These are phyloP conservation scores for Vireo griseus DNA, from an alignment of 2,797 vertebrate species.

Conservation along the genomic window DNA sequence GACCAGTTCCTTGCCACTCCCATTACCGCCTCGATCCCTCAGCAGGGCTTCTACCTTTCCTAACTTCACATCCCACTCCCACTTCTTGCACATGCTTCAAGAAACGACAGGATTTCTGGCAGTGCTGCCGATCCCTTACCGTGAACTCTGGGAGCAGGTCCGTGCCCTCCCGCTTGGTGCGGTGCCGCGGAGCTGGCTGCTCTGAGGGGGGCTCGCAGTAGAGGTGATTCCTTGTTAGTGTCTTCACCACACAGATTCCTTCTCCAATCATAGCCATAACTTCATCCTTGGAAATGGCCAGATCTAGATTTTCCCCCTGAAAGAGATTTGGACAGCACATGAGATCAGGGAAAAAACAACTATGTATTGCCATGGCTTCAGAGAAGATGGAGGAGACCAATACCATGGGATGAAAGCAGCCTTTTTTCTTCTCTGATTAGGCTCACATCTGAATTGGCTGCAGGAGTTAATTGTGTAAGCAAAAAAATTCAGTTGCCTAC, in stretches of 20 bases:
- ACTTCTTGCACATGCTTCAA: neutral
- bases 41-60: neutral
- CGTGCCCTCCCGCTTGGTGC: conserved; percentile 81
- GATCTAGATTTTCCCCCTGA: conserved; percentile 93
- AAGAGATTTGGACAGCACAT: neutral
- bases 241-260: conserved; percentile 90
- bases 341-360: neutral
- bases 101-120: neutral
- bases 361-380: neutral
- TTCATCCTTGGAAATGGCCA: conserved; percentile 94
- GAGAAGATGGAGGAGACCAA: neutral
- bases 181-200: conserved; percentile 80
- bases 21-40: rapidly evolving
- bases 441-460: neutral
- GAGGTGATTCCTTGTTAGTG: conserved; percentile 90
- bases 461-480: neutral
- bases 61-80: neutral
- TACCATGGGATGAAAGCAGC: neutral
- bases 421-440: neutral
- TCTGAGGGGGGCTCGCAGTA: conserved; percentile 92
- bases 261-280: conserved; percentile 92
- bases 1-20: neutral
- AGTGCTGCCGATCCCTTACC: conserved; percentile 69
- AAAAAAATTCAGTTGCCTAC: neutral
- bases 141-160: conserved; percentile 90